Percentiles rank a stretch among this genome's conserved stretches.
These are phyloP conservation scores for Porites evermanni DNA, from an alignment of 92 coral and sea anemone species.

Conservation along the genomic window DNA sequence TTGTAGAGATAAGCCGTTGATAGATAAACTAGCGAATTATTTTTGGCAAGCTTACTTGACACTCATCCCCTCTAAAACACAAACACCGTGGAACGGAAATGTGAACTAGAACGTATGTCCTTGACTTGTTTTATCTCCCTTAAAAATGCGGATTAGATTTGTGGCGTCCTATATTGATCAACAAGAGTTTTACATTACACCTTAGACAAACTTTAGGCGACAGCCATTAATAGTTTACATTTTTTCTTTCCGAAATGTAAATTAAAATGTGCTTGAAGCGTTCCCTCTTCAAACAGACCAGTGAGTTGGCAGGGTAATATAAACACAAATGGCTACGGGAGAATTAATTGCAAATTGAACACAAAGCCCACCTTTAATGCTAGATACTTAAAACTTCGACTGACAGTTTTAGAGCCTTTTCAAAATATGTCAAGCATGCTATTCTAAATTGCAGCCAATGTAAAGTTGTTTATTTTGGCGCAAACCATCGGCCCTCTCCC, in stretches of 20 bases:
- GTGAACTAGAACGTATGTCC: constrained; percentile 59
- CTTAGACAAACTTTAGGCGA: constrained; percentile 84
- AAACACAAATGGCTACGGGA: constrained; percentile 66
- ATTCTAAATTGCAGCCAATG: constrained; percentile 69
- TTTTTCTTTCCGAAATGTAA: constrained; percentile 94
- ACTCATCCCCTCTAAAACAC: constrained; percentile 41
- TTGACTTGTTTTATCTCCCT: constrained; percentile 64
- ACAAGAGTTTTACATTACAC: constrained; percentile 87
- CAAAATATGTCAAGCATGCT: constrained; percentile 77
- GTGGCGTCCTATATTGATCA: constrained; percentile 83
- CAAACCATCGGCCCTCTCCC: constrained; percentile 70
- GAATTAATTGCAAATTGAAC: constrained; percentile 88
- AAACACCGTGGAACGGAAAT: constrained; percentile 78
- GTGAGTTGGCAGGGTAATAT: constrained; percentile 76
- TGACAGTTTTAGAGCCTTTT: constrained; percentile 66
- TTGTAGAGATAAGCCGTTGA: constrained; percentile 76
- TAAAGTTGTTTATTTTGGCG: constrained; percentile 73
- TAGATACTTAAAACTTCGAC: constrained; percentile 46
- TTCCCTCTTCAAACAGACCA: constrained; percentile 78
- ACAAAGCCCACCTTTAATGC: constrained; percentile 72
- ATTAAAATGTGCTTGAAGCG: constrained; percentile 82
- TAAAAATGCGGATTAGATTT: constrained; percentile 83
- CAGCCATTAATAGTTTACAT: constrained; percentile 93
- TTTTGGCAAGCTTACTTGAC: constrained; percentile 67
- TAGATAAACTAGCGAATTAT: constrained; percentile 84